A percentile compares a stretch with the other conserved stretches of the same genome.
Conservation (phyloP, 2,797 vertebrate genomes). For the Chaetophractus vellerosus region DNA sequence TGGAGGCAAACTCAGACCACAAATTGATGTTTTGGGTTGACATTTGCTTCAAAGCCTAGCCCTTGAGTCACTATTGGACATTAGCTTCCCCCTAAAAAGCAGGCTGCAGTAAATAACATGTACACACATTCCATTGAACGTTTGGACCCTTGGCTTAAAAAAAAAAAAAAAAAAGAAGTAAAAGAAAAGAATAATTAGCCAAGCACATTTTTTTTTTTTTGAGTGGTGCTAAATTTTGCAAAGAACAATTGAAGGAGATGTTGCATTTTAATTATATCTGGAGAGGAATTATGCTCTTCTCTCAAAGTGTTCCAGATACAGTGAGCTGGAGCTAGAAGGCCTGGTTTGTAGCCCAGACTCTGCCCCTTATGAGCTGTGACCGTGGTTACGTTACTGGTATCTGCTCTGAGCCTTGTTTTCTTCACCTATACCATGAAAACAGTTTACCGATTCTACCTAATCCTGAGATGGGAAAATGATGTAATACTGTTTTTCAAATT, state of each 20-base stretch:
- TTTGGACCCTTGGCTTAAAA: not conserved
- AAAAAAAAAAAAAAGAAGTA: not conserved
- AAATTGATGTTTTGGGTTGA: slow-evolving; percentile 58
- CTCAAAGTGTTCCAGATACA: not conserved
- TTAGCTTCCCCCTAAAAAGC: slow-evolving; percentile 42
- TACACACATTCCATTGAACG: not conserved
- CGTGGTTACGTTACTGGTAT: not conserved
- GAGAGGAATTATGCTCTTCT: too few relatives aligned
- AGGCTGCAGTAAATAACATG: not conserved
- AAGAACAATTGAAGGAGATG: not conserved
- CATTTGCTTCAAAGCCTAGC: slow-evolving; percentile 48
- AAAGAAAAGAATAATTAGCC: not conserved
- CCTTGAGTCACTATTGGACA: slow-evolving; percentile 11
- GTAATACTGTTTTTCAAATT: not conserved
- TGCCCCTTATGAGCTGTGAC: not conserved
- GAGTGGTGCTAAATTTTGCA: not conserved
- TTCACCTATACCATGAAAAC: not conserved
- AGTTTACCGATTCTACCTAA: not conserved
- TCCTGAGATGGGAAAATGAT: not conserved
- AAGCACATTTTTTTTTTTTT: not conserved
- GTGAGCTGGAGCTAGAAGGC: not conserved
- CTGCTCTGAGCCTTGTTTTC: not conserved
- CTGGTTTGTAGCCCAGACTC: not conserved
- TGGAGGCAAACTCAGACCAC: slow-evolving; percentile 10
- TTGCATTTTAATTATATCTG: not conserved